Evolutionary conservation across 1,140 invertebrate genomes (phyloP), one percentile per base, ranked within the genome.

Genomic region (Drosophila nasuta): DNA sequence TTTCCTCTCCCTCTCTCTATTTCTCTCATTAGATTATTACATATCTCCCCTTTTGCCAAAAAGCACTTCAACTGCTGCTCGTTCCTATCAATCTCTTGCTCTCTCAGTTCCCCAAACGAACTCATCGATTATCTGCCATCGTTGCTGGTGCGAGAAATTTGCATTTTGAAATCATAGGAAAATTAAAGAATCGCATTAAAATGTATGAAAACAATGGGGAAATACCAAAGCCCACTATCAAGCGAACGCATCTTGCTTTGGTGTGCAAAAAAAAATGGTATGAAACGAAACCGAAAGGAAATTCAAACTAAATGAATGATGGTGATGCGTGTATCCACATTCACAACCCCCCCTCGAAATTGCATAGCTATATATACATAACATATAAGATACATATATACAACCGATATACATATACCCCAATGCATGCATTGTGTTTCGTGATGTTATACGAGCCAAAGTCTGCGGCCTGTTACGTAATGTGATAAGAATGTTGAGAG

Each of bases 391-490:
- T 25, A 25, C 4, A 25, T 3, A 25, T 25, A 25, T 3, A 33
- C 33, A 5, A 5, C 33, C 33, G 5, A 33, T 2, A 33, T 33
- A 8, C 33, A 38, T 51, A 49, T 69, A 64, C 67, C 56, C 69
- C 46, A 30, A 30, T 49, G 59, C 43, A 41, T 65, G 51, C 35
- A 45, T 60, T 28, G 20, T 58, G 62, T 63, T 60, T 63, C 30
- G 35, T 38, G 48, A 33, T 75, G 83, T 81, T 89, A 88, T 89
- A 78, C 25, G 85, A 88, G 60, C 68, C 75, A 52, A 81, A 89
- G 83, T 88, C 83, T 89, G 83, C 81, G 83, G 83, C 83, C 83
- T 78, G 83, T 85, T 81, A 83, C 77, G 83, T 88, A 89, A 88
- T 89, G 77, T 85, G 83, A 88, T 88, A 88, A 89, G 83, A 88